Evolutionary conservation across 2,888 invertebrate genomes (phyloP).

Genomic region (Rhaphigaster nebulosa): DNA sequence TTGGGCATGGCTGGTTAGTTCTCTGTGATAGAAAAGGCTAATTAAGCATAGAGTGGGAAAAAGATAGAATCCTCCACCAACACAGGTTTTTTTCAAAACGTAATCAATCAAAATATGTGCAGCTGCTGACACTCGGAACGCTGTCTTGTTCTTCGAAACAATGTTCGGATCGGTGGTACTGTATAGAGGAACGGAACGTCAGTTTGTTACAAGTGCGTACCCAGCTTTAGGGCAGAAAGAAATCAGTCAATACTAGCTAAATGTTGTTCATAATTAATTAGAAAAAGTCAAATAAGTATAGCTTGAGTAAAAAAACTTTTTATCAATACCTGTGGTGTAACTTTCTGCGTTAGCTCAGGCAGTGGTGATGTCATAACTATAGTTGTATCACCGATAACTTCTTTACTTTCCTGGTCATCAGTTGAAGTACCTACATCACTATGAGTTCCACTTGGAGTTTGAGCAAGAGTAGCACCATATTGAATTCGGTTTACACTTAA

Average conservation of each 20-base stretch:
- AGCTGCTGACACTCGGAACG: no score
- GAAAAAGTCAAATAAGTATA: background rate
- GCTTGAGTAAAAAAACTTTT: background rate
- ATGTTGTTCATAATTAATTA: background rate
- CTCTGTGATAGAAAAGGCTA: no score
- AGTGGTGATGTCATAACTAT: background rate
- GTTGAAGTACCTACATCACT: constrained; percentile 54
- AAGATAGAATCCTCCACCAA: no score
- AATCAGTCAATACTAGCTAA: background rate
- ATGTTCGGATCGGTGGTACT: no score
- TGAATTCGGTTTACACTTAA: background rate
- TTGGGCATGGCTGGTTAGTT: no score
- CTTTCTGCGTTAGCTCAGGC: constrained; percentile 9
- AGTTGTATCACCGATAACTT: constrained; percentile 26
- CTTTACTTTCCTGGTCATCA: constrained; percentile 42
- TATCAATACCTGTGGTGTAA: constrained; percentile 49
- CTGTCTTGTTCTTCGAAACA: no score
- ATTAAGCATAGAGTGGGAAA: no score
- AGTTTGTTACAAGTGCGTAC: background rate
- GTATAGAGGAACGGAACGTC: no score
- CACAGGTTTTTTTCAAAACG: no score
- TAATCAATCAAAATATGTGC: no score
- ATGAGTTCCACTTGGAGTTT: background rate
- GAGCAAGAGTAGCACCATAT: background rate
- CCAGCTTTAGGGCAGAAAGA: background rate